A percentile compares a stretch with the other conserved stretches of the same genome.
Evolutionary conservation across 2,113 vertebrate genomes (phyloP).

Genomic region (Protomyctophum bolini): DNA sequence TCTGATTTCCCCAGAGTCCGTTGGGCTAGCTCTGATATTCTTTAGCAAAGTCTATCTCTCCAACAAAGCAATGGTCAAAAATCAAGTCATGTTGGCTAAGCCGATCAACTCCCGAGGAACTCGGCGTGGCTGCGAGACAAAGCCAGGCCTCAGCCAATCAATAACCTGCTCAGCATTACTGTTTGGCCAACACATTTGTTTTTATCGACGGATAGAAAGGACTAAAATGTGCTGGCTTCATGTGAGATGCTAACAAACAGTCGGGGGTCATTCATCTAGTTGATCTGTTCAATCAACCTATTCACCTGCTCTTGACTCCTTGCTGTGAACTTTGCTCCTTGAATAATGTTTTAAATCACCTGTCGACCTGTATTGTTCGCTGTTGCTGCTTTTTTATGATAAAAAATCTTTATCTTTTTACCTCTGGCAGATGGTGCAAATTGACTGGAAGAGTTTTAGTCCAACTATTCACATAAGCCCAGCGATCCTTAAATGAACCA

Average conservation of each 20-base stretch:
- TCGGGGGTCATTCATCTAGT: neutral
- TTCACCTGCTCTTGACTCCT: neutral
- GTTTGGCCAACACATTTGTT: slow-evolving; percentile 1
- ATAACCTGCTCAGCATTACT: slow-evolving; percentile 29
- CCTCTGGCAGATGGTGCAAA: slow-evolving; percentile 41
- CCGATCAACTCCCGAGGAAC: slow-evolving; percentile 29
- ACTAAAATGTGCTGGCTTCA: slow-evolving; percentile 23
- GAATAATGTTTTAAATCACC: neutral
- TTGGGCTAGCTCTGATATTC: slow-evolving; percentile 45
- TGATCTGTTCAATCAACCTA: slow-evolving; percentile 16
- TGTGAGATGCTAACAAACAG: slow-evolving; percentile 20
- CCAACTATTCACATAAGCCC: no score
- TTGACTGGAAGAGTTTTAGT: neutral
- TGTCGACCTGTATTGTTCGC: neutral
- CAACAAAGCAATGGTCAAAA: slow-evolving; percentile 55
- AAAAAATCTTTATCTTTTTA: no score
- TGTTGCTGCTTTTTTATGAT: no score
- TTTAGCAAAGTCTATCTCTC: slow-evolving; percentile 60
- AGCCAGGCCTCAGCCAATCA: neutral
- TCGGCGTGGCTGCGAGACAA: slow-evolving; percentile 4
- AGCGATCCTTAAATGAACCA: neutral
- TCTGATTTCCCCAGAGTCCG: slow-evolving; percentile 74
- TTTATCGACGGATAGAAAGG: slow-evolving; percentile 21
- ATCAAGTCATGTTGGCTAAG: slow-evolving; percentile 49
- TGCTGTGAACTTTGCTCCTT: neutral